Conservation (phyloP, 2,113 vertebrate species). For the Lamprologus tigripictilis region DNA sequence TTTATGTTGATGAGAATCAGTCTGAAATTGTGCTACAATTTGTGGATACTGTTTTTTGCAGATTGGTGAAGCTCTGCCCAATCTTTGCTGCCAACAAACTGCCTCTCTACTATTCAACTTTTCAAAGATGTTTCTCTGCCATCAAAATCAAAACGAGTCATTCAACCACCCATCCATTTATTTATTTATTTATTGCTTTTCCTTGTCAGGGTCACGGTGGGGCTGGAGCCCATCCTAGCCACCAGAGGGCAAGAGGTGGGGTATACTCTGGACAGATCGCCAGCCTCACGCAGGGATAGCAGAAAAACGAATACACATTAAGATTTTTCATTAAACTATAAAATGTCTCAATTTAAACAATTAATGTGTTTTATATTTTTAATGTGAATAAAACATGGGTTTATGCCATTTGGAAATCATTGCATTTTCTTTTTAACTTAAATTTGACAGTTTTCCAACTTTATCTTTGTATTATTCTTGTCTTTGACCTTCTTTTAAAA, state of each 20-base stretch:
- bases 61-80: neutral
- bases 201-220: neutral
- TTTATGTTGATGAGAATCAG: neutral
- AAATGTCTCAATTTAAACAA: neutral
- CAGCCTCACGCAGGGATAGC: neutral
- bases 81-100: neutral
- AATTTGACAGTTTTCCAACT: neutral
- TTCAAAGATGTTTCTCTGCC: neutral
- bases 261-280: neutral
- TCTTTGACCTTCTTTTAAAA: neutral
- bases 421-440: neutral
- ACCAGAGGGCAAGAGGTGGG: neutral
- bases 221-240: neutral
- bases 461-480: neutral
- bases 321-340: neutral
- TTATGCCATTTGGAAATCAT: neutral
- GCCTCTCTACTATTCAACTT: neutral
- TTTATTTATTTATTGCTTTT: neutral
- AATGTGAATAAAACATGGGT: neutral
- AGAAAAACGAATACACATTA: neutral
- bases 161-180: neutral
- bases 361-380: neutral
- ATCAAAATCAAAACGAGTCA: neutral
- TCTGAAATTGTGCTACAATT: neutral
- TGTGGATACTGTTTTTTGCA: neutral